Evolutionary conservation across 2,113 vertebrate genomes (phyloP).

Genomic region (Gallinago media): DNA sequence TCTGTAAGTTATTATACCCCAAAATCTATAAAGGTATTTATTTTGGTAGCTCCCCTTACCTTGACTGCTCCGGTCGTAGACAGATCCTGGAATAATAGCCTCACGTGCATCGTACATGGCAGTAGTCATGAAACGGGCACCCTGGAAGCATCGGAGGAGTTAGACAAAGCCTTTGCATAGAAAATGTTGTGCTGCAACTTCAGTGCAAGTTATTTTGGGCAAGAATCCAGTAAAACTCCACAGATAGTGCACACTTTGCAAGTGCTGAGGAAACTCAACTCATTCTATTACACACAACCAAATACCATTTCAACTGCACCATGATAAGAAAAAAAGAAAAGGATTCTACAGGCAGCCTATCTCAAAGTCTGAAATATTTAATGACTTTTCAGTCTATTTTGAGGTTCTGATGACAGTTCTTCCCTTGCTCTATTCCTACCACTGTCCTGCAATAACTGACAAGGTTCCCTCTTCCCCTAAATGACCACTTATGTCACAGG

Average conservation of each 20-base stretch:
- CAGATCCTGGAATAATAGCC: slow-evolving; percentile 96
- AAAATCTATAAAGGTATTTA: accelerated
- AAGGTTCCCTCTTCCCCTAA: background rate
- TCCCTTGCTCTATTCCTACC: background rate
- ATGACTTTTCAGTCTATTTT: background rate
- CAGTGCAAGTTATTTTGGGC: background rate
- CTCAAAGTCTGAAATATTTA: background rate
- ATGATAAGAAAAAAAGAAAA: background rate
- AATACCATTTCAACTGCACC: background rate
- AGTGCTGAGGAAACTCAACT: background rate
- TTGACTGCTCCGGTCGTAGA: slow-evolving; percentile 93
- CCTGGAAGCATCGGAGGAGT: slow-evolving; percentile 71
- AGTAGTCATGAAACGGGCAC: slow-evolving; percentile 97
- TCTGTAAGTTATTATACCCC: background rate
- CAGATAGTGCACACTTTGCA: accelerated
- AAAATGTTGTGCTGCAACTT: background rate
- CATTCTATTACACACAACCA: background rate
- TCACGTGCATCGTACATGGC: slow-evolving; percentile 98
- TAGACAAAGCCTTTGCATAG: background rate
- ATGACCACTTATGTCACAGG: accelerated
- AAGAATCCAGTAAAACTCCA: background rate
- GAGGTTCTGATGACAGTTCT: background rate
- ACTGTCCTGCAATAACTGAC: background rate
- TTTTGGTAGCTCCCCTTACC: slow-evolving; percentile 68
- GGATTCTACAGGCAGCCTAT: background rate